A percentile compares a stretch with the other conserved stretches of the same genome.
Evolutionary conservation across 2,888 invertebrate genomes (phyloP).

Genomic region (Tholera decimalis): DNA sequence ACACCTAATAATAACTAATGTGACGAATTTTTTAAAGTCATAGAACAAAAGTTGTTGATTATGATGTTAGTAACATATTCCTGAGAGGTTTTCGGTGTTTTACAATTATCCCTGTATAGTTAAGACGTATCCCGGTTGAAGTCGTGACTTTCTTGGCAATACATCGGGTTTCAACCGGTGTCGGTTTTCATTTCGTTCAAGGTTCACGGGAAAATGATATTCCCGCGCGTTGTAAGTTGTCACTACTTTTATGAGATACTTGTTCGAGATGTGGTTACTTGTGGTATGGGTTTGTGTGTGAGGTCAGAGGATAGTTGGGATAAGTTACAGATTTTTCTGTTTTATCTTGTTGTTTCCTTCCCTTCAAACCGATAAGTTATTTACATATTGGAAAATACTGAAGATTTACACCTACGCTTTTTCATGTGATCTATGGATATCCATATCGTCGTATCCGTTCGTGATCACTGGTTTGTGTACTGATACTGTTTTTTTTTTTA

Average conservation of each 20-base stretch:
- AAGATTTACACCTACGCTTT: too few species aligned
- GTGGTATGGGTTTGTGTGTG: constrained; percentile 14
- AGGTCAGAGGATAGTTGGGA: not conserved
- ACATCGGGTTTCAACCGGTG: constrained; percentile 43
- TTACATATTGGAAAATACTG: not conserved
- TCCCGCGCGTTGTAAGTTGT: constrained; percentile 25
- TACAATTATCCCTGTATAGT: too few species aligned
- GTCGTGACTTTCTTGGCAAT: constrained; percentile 5
- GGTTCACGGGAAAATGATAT: constrained; percentile 43
- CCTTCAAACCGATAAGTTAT: not conserved
- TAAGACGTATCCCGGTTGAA: constrained; percentile 52
- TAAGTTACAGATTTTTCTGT: constrained; percentile 7
- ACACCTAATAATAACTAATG: too few species aligned
- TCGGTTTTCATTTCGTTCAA: constrained; percentile 37
- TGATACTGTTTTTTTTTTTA: too few species aligned
- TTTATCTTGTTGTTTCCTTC: not conserved
- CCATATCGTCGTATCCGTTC: too few species aligned
- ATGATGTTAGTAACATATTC: too few species aligned
- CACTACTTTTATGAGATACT: constrained; percentile 21
- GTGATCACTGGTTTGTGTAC: too few species aligned
- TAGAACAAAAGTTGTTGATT: too few species aligned
- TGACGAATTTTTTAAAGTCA: too few species aligned
- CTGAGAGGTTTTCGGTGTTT: too few species aligned
- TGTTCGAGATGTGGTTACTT: constrained; percentile 20
- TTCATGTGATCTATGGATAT: too few species aligned